Conservation (phyloP, 2,888 invertebrate species). For the Clusia tigrina region DNA sequence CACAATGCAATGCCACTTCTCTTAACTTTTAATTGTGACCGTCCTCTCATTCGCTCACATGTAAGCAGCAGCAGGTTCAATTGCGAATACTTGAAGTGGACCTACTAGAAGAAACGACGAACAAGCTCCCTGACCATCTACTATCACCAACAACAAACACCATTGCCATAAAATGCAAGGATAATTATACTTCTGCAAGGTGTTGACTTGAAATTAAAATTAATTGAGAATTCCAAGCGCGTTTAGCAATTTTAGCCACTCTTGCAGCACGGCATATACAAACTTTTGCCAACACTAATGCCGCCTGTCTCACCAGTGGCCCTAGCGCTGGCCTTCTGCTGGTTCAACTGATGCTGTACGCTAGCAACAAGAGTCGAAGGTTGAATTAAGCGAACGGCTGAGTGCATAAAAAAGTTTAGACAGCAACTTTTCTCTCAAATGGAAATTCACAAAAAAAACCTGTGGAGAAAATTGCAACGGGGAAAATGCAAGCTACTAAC, state of each 20-base stretch:
- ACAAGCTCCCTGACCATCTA: too few relatives aligned
- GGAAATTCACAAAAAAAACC: not conserved
- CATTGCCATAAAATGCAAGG: constrained; percentile 39
- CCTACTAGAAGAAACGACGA: too few relatives aligned
- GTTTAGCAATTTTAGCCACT: constrained; percentile 38
- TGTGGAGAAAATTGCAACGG: not conserved
- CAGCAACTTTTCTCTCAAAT: not conserved
- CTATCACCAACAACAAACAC: not conserved
- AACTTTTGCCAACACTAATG: not conserved
- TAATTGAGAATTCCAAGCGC: constrained; percentile 58
- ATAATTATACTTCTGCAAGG: constrained; percentile 48
- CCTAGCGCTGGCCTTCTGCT: not conserved
- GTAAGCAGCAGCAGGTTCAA: not conserved
- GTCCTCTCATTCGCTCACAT: not conserved
- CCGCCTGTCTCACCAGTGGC: not conserved
- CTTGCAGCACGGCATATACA: constrained; percentile 26
- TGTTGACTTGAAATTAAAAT: constrained; percentile 61
- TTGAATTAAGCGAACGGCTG: constrained; percentile 16
- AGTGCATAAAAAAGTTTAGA: constrained; percentile 28
- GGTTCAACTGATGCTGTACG: not conserved
- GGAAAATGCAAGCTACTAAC: constrained; percentile 35
- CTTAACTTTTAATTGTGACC: not conserved
- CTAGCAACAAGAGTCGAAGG: not conserved
- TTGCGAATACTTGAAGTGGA: not conserved
- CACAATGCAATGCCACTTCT: too few relatives aligned